Conservation (phyloP, 2,888 invertebrate genomes). For the Xestobium rufovillosum region DNA sequence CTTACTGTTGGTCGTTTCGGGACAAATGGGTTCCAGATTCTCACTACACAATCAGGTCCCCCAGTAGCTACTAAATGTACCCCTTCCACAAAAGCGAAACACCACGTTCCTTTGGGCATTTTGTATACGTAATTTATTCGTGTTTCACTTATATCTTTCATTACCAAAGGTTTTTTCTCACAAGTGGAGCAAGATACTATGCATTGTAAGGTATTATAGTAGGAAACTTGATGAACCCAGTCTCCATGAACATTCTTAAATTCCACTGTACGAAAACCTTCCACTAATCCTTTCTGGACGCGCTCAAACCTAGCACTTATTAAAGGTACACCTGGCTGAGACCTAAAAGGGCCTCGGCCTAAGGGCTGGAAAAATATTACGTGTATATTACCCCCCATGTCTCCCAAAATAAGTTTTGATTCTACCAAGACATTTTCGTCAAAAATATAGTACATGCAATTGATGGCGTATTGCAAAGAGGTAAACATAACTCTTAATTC, state of each 20-base stretch:
- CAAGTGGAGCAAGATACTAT: conserved; percentile 54
- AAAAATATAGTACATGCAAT: conserved; percentile 56
- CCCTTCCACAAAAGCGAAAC: conserved; percentile 54
- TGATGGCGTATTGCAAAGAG: conserved; percentile 54
- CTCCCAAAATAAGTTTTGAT: conserved; percentile 63
- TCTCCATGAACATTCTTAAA: conserved; percentile 29
- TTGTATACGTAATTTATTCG: conserved; percentile 52
- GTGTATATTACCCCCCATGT: conserved; percentile 63
- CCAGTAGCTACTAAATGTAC: conserved; percentile 57
- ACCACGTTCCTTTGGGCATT: conserved; percentile 54
- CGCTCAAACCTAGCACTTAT: conserved; percentile 51
- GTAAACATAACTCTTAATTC: conserved; percentile 62
- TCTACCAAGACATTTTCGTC: conserved; percentile 48
- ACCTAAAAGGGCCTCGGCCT: conserved; percentile 63
- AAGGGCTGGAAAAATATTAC: conserved; percentile 55
- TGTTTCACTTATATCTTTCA: conserved; percentile 53
- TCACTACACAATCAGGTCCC: conserved; percentile 61
- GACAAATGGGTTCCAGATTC: conserved; percentile 78
- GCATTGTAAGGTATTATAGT: conserved; percentile 56
- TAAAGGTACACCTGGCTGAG: conserved; percentile 54
- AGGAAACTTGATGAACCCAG: conserved; percentile 57
- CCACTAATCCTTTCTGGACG: conserved; percentile 31
- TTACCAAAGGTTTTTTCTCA: conserved; percentile 47
- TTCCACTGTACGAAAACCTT: conserved; percentile 25
- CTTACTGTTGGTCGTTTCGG: conserved; percentile 55